Conservation (phyloP, 2,797 vertebrate genomes). For the Lepilemur septentrionalis region DNA sequence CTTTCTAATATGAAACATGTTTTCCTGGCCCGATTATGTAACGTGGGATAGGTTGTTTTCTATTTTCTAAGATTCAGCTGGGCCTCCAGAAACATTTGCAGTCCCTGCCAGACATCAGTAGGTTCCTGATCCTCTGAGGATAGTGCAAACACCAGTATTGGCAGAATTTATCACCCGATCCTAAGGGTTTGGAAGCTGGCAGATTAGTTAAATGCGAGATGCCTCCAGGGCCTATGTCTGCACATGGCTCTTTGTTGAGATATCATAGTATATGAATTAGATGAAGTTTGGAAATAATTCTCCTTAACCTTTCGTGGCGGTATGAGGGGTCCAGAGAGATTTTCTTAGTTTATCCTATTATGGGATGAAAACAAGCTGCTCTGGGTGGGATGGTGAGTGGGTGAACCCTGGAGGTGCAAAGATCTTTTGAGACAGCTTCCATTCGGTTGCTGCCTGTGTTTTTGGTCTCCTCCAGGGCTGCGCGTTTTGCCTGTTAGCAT, state of each 20-base stretch:
- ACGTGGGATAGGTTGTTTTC: slow-evolving; percentile 25
- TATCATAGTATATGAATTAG: background rate
- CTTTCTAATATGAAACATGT: slow-evolving; percentile 30
- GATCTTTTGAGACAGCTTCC: background rate
- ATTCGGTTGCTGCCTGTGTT: background rate
- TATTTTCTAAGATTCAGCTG: slow-evolving; percentile 52
- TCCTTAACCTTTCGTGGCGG: background rate
- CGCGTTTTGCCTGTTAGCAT: background rate
- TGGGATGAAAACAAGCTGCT: background rate
- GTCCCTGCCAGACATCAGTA: background rate
- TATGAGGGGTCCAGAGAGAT: background rate
- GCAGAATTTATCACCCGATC: background rate
- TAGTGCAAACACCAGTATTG: background rate
- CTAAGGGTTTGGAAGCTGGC: background rate
- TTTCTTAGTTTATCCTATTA: background rate
- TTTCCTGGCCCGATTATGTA: slow-evolving; percentile 40
- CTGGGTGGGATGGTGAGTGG: background rate
- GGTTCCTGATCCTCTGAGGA: background rate
- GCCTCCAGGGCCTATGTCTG: background rate
- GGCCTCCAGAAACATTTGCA: slow-evolving; percentile 23
- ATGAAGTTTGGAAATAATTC: background rate
- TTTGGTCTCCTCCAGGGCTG: background rate
- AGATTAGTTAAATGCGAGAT: background rate
- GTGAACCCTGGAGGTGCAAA: background rate
- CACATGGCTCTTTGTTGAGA: background rate